Conservation (phyloP, 2,888 invertebrate species). For the Drosophila seclusa region DNA sequence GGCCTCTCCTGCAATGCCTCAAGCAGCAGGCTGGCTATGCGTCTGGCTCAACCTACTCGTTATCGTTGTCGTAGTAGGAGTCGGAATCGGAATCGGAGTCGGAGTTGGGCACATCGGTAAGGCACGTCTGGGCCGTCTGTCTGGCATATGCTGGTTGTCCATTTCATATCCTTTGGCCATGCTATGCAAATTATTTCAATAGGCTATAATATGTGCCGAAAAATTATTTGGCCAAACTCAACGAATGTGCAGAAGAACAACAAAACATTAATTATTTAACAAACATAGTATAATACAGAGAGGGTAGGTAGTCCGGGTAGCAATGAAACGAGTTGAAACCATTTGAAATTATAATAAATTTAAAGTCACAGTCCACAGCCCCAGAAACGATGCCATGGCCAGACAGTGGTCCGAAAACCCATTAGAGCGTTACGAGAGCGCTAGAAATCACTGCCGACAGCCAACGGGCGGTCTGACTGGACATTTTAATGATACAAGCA, state of each 20-base stretch:
- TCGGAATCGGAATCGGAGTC: background rate
- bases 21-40: constrained; percentile 56
- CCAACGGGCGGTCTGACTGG: constrained; percentile 70
- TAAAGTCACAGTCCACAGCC: constrained; percentile 50
- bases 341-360: constrained; percentile 75
- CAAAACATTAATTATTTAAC: constrained; percentile 75
- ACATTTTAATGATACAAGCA: constrained; percentile 71
- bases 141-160: constrained; percentile 71
- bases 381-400: constrained; percentile 50
- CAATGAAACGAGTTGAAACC: constrained; percentile 41
- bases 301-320: background rate
- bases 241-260: constrained; percentile 67
- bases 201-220: constrained; percentile 76
- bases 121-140: constrained; percentile 44
- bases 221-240: constrained; percentile 68
- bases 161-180: constrained; percentile 74
- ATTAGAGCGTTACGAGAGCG: constrained; percentile 58
- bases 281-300: constrained; percentile 42
- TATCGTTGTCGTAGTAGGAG: background rate
- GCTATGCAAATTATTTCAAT: constrained; percentile 78
- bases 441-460: constrained; percentile 68
- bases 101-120: constrained; percentile 41
- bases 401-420: constrained; percentile 62
- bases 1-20: constrained; percentile 74
- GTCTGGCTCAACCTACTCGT: constrained; percentile 34